Base-by-base conservation (phyloP, 1,140 invertebrate species). In the Zaprionus lachaisei region DNA sequence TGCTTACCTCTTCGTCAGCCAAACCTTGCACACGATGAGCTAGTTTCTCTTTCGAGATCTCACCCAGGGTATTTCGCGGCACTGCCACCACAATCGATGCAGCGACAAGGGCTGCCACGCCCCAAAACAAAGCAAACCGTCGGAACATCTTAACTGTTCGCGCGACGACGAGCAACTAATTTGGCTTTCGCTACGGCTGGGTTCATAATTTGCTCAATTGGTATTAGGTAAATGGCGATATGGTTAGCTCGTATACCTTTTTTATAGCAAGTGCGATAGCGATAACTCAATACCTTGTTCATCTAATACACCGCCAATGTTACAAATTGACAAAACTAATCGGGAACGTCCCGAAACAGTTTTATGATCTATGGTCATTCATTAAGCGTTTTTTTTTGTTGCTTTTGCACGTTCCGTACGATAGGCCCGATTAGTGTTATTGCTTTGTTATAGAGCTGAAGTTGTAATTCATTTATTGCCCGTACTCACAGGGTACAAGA, bases 51-150 rank as follows among this genome's bases (percentile, higher is more conserved):
- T 12, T 22, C 11, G 9, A 14, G 12, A 20, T 51, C 12, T 51
- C 20, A 1, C 3, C 9, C 20, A 9, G n/a, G n/a, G 41, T 47
- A 14, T 51, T 51, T 24, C 47, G 20, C 11, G 47, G 47, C 47
- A 51, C 0, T 62, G 56, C 24, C 80, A 80, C 38, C 92, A 83
- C 37, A 91, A 83, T 3, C 5, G 93, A 92, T 5, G 93, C 81
- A 14, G 92, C 85, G 24, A 38, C 14, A 4, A 94, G 92, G 12
- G 93, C 79, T 20, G 77, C 81, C 20, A 92, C 62, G 31, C 76
- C 75, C 71, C 78, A 83, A 41, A 81, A 41, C 15, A 91, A 69
- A 22, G 63, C 44, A 9, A 72, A 37, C 38, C 81, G 79, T 34
- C 47, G 20, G 20, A 72, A 79, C 84, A 89, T 89, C 84, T 81